Evolutionary conservation across 2,797 vertebrate species (phyloP).

Genomic region (Megaceryle alcyon): DNA sequence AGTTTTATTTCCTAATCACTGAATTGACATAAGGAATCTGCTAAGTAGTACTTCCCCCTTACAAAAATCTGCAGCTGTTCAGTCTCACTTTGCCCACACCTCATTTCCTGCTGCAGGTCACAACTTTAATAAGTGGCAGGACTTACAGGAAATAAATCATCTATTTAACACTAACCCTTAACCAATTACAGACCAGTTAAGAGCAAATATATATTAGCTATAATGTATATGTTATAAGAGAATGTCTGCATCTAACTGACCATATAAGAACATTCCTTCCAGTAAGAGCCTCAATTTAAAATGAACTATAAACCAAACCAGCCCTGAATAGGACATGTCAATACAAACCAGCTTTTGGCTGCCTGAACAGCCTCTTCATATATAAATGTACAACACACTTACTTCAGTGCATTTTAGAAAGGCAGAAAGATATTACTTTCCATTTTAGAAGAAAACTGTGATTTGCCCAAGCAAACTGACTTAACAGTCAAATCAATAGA

Average conservation of each 20-base stretch:
- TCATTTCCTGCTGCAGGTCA: constrained; percentile 74
- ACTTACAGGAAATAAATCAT: constrained; percentile 75
- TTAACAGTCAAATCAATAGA: neutral
- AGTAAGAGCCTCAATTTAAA: constrained; percentile 47
- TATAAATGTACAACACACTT: constrained; percentile 20
- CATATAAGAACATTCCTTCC: constrained; percentile 57
- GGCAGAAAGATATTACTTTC: constrained; percentile 20
- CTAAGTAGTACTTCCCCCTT: constrained; percentile 5
- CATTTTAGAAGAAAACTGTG: neutral
- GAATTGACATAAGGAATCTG: constrained; percentile 42
- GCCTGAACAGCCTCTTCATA: neutral
- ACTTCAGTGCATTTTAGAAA: constrained; percentile 39
- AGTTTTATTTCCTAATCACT: constrained; percentile 50
- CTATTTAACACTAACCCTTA: constrained; percentile 65
- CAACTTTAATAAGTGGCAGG: constrained; percentile 69
- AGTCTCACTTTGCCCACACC: constrained; percentile 58
- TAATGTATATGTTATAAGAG: neutral
- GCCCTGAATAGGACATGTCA: constrained; percentile 17
- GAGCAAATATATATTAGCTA: constrained; percentile 43
- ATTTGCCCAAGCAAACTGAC: neutral
- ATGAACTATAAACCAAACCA: constrained; percentile 39
- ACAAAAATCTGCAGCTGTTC: constrained; percentile 58
- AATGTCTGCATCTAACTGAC: constrained; percentile 36
- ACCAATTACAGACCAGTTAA: constrained; percentile 68
- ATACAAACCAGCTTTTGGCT: constrained; percentile 45